Conservation (phyloP, 2,797 vertebrate genomes). For the Pteronotus mesoamericanus region DNA sequence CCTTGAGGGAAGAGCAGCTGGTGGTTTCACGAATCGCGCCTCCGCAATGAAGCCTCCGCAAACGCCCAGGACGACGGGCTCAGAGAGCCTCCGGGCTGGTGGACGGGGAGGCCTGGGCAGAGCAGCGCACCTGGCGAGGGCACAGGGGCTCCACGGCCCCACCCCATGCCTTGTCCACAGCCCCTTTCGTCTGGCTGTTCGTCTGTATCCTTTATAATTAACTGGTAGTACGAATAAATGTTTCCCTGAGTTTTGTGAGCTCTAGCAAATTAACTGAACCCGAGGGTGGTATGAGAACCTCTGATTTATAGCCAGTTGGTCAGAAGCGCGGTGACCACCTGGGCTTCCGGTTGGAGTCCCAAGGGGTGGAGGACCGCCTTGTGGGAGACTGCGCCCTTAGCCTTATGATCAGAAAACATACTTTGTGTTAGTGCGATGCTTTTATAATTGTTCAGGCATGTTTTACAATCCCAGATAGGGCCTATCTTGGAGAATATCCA, state of each 20-base stretch:
- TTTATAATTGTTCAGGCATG: not conserved
- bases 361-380: not conserved
- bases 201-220: not conserved
- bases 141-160: too few species aligned
- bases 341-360: not conserved
- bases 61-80: not conserved
- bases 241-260: not conserved
- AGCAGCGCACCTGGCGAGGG: not conserved
- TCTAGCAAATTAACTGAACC: not conserved
- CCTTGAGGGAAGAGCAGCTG: not conserved
- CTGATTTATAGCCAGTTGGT: not conserved
- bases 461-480: not conserved
- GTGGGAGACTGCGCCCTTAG: not conserved
- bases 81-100: not conserved
- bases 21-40: not conserved
- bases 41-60: not conserved
- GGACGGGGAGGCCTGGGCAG: not conserved
- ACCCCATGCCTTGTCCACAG: too few species aligned
- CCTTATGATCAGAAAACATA: not conserved
- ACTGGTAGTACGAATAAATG: not conserved
- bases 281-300: not conserved
- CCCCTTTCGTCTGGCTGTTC: not conserved
- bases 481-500: not conserved
- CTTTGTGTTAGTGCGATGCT: not conserved
- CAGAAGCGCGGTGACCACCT: not conserved